Base-by-base conservation (phyloP, 2,797 vertebrate species). In the Xenentodon cancila region DNA sequence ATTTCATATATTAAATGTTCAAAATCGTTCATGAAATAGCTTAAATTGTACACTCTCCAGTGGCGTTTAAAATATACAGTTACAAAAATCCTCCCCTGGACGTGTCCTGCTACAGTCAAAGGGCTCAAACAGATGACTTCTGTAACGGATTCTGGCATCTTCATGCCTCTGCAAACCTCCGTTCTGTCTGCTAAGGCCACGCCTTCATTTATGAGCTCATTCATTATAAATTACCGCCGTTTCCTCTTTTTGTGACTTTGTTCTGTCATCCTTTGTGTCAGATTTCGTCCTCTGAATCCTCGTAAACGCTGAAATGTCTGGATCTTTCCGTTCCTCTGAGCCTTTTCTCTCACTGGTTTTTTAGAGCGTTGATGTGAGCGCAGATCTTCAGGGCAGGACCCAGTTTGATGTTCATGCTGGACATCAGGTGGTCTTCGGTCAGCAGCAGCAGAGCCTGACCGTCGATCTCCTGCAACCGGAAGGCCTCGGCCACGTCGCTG, bases 351-450 rank as follows among this genome's bases (percentile, higher is more conserved):
- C 85, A 98, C 50, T 93, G 94, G 89, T 97, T 95, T 74, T 97
- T 99, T 65, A 99, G 95, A 1, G 96, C 88, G 62, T 97, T 99
- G 90, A 99, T 99, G 91, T 98, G 97, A 75, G 97, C 97, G 40
- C 97, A 99, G 86, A 99, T 99, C 92, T 99, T 99, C 56, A 99
- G 96, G 19, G 97, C 97, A 4, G 97, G 97, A 32, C 97, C 97
- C 76, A 99, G 90, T 81, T 99, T 99, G 83, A 99, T 96, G 86
- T 98, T 99, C 96, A 99, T 98, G 80, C 97, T 97, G 81, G 94
- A 97, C 97, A 99, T 98, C 67, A 99, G 95, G 51, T 99, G 97
- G 79, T 99, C 97, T 75, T 99, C 97, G 18, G 98, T 99, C 75
- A 99, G 94, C 73, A 99, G 94, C 77, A 99, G 92, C 81, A 99